A percentile compares a stretch with the other conserved stretches of the same genome.
Evolutionary conservation across 2,797 vertebrate species (phyloP).

Genomic region (Diplodus puntazzo): DNA sequence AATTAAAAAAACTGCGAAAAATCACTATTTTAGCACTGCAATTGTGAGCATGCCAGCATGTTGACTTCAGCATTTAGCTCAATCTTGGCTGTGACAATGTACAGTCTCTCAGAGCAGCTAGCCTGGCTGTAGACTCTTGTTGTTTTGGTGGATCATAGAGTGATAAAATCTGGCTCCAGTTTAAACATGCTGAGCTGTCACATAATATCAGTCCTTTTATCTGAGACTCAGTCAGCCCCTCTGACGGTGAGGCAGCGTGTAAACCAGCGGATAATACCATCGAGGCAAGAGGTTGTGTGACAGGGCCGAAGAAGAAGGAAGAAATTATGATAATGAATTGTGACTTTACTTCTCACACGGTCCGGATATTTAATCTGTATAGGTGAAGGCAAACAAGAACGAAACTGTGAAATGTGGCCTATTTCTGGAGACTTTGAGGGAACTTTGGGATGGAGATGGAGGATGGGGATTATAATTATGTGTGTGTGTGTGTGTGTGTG

Average conservation of each 20-base stretch:
- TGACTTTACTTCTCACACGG: background rate
- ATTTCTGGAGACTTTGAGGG: conserved; percentile 27
- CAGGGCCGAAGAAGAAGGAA: conserved; percentile 20
- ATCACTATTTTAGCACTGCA: background rate
- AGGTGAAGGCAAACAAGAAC: conserved; percentile 9
- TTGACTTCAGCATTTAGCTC: background rate
- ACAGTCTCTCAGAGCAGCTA: background rate
- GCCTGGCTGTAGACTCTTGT: background rate
- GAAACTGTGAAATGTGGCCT: background rate
- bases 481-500: no score
- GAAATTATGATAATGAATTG: conserved; percentile 29
- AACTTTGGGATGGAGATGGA: background rate
- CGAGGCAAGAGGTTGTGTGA: conserved; percentile 7
- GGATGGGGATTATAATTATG: background rate
- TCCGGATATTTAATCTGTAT: conserved; percentile 19
- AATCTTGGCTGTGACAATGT: background rate
- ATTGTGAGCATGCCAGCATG: background rate
- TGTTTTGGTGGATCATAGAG: background rate
- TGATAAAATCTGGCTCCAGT: background rate
- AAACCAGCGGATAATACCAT: conserved; percentile 36
- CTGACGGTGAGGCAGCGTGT: conserved; percentile 40
- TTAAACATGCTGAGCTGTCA: conserved; percentile 27
- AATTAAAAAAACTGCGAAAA: background rate
- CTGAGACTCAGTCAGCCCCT: conserved; percentile 39
- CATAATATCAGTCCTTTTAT: conserved; percentile 24